Evolutionary conservation across 2,113 vertebrate genomes (phyloP).

Genomic region (Notarius lentiginosus): DNA sequence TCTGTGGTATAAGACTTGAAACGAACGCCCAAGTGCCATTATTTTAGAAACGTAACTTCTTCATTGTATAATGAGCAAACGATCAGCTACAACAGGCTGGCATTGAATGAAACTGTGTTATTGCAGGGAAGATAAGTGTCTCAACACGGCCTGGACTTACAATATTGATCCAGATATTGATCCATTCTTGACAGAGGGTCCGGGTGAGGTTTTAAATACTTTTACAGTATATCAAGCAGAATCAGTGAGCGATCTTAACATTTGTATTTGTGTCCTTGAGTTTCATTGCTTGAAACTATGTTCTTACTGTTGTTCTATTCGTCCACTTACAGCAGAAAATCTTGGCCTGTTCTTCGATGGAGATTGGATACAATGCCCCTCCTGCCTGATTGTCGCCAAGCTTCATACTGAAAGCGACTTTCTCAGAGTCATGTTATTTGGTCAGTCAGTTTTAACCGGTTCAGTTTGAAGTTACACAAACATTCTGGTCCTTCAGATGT

Average conservation of each 20-base stretch:
- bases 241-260: neutral
- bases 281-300: neutral
- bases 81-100: neutral
- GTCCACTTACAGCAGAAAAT: neutral
- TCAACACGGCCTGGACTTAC: neutral
- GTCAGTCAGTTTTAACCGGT: conserved; percentile 31
- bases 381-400: conserved; percentile 33
- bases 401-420: neutral
- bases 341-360: conserved; percentile 36
- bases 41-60: neutral
- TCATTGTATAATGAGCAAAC: neutral
- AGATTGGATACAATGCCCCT: conserved; percentile 33
- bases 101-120: neutral
- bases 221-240: neutral
- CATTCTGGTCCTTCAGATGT: neutral
- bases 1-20: neutral
- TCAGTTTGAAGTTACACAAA: neutral
- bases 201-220: neutral
- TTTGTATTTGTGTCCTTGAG: neutral
- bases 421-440: conserved; percentile 25
- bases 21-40: neutral
- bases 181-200: conserved; percentile 12
- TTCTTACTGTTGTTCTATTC: neutral
- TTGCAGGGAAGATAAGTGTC: conserved; percentile 29
- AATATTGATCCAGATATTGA: neutral